A percentile compares a stretch with the other conserved stretches of the same genome.
These are phyloP conservation scores for Zeuzera pyrina DNA, from an alignment of 2,888 invertebrate species.

Conservation along the genomic window DNA sequence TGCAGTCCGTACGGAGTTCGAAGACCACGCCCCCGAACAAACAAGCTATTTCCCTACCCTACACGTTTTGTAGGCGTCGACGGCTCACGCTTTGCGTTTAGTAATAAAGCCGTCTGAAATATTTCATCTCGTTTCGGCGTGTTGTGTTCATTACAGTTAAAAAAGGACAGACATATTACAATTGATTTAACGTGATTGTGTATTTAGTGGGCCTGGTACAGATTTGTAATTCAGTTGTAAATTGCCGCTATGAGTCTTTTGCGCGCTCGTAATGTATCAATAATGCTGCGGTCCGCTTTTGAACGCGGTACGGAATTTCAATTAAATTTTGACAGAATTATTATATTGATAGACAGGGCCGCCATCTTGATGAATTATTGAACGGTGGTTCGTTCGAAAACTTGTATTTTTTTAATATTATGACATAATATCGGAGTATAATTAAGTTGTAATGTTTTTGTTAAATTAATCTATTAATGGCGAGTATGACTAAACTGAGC, in stretches of 20 bases:
- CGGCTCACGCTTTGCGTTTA: slow-evolving; percentile 36
- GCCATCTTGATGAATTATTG: slow-evolving; percentile 59
- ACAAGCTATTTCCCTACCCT: slow-evolving; percentile 59
- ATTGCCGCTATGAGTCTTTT: slow-evolving; percentile 62
- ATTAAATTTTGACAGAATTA: slow-evolving; percentile 70
- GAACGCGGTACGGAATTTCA: slow-evolving; percentile 54
- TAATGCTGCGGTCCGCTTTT: slow-evolving; percentile 52
- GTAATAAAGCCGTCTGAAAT: slow-evolving; percentile 27
- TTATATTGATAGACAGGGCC: slow-evolving; percentile 61
- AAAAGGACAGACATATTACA: slow-evolving; percentile 34
- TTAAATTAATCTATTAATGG: neutral
- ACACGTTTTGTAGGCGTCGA: slow-evolving; percentile 49
- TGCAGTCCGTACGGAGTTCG: slow-evolving; percentile 30
- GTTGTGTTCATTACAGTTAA: neutral
- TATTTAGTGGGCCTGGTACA: slow-evolving; percentile 59
- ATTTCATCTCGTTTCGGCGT: slow-evolving; percentile 24
- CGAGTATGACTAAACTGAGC: no score
- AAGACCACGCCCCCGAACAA: slow-evolving; percentile 58
- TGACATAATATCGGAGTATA: slow-evolving; percentile 29
- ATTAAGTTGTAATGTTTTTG: slow-evolving; percentile 23
- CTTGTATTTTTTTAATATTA: slow-evolving; percentile 31
- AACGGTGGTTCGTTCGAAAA: slow-evolving; percentile 27
- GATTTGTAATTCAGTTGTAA: slow-evolving; percentile 72
- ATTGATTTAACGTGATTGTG: slow-evolving; percentile 67
- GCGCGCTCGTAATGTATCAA: slow-evolving; percentile 67